Evolutionary conservation across 53 echinoderm and acorn worm genomes (phyloP).

Genomic region (Mesocentrotus franciscanus): DNA sequence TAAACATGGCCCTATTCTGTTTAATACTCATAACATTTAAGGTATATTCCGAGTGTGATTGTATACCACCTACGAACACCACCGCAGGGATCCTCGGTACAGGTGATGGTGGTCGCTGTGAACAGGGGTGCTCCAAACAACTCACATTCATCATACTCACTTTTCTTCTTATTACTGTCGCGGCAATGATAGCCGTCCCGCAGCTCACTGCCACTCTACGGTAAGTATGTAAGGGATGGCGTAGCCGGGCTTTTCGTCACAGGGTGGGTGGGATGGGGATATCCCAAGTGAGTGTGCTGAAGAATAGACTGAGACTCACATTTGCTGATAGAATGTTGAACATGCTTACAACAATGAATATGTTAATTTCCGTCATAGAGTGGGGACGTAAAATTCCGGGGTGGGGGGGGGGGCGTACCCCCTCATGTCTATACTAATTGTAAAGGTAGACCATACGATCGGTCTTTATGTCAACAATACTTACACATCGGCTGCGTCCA

Average conservation of each 20-base stretch:
- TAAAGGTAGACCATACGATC: no score
- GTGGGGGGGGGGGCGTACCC: no score
- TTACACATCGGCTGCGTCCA: no score
- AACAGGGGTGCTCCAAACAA: constrained; percentile 70
- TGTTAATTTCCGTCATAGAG: no score
- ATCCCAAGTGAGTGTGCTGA: no score
- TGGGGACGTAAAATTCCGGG: no score
- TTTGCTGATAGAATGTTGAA: no score
- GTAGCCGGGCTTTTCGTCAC: background rate
- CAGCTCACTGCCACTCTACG: constrained; percentile 85
- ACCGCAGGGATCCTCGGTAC: constrained; percentile 21
- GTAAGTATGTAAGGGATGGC: constrained; percentile 49
- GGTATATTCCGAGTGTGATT: constrained; percentile 75
- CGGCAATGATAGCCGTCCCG: constrained; percentile 82
- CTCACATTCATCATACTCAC: constrained; percentile 74
- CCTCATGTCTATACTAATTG: no score
- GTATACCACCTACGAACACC: constrained; percentile 66
- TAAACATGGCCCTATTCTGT: background rate
- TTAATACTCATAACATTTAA: background rate
- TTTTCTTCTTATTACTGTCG: constrained; percentile 75
- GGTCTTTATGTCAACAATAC: no score
- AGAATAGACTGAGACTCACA: no score
- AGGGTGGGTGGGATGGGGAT: no score
- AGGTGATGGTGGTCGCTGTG: constrained; percentile 77
- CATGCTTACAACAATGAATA: no score